A percentile compares a stretch with the other conserved stretches of the same genome.
Conservation (phyloP, 1,140 invertebrate species). For the Apis florea region DNA sequence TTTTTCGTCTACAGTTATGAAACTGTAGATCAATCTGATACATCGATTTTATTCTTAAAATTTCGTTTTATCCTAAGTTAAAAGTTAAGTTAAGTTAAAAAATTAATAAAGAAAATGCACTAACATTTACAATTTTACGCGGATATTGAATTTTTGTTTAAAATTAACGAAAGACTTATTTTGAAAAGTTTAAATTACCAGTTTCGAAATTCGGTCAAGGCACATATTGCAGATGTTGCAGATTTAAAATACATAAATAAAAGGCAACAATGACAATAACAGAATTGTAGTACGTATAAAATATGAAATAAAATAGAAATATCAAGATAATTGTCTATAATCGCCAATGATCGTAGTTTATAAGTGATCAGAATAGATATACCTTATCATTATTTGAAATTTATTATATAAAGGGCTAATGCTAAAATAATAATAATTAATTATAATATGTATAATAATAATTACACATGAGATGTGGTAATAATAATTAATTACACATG, state of each 20-base stretch:
- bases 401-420: constrained; percentile 80
- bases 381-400: constrained; percentile 73
- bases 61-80: not conserved
- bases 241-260: not conserved
- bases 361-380: constrained; percentile 18
- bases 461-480: constrained; percentile 61
- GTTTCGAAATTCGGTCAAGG: constrained; percentile 1
- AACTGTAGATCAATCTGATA: not conserved
- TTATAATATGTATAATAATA: constrained; percentile 42
- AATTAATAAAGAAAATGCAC: not conserved
- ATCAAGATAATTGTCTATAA: constrained; percentile 17
- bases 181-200: not conserved
- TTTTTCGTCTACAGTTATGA: not conserved
- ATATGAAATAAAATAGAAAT: not conserved
- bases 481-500: constrained; percentile 77
- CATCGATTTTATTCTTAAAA: not conserved
- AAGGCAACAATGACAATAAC: not conserved
- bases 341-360: not conserved
- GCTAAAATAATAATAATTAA: constrained; percentile 71
- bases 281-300: not conserved
- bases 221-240: not conserved
- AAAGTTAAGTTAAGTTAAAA: not conserved
- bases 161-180: not conserved
- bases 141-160: not conserved
- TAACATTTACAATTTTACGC: not conserved